phyloP scores from a whole-genome alignment of 2,113 vertebrate genomes.

The Corvus moneduloides region DNA sequence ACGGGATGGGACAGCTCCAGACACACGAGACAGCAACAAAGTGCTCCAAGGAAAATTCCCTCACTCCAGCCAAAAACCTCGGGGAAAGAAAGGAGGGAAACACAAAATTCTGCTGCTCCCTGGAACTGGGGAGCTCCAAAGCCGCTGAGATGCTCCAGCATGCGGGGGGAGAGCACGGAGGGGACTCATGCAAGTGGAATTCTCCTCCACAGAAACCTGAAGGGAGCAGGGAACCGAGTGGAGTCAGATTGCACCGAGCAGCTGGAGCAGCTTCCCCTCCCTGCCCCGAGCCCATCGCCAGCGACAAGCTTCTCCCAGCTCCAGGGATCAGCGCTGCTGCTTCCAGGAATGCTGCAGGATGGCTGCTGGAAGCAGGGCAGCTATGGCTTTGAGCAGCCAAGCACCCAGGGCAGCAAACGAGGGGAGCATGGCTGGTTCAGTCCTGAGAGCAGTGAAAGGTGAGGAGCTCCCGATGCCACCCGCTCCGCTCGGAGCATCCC shows the following conservation, averaged over 20 bases:
- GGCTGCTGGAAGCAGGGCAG: not conserved
- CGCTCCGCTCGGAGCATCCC: not conserved
- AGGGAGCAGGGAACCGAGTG: not conserved
- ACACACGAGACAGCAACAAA: not conserved
- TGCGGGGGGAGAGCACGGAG: not conserved
- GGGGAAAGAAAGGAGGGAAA: not conserved
- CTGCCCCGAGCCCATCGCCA: constrained; percentile 57
- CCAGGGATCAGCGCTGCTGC: not conserved
- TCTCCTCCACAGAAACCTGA: not conserved
- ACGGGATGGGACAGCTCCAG: not conserved
- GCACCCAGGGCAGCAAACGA: not conserved
- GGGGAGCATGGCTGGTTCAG: not conserved
- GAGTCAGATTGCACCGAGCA: not conserved
- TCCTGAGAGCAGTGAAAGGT: constrained; percentile 39
- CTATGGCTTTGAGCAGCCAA: constrained; percentile 54
- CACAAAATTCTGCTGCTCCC: not conserved
- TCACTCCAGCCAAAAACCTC: not conserved
- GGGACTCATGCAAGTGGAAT: not conserved
- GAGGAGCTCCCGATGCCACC: constrained; percentile 4
- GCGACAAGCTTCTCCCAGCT: constrained; percentile 43
- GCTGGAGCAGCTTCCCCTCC: not conserved
- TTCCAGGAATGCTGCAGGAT: not conserved
- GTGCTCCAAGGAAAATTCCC: not conserved
- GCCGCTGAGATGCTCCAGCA: not conserved
- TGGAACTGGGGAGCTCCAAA: not conserved